These are phyloP conservation scores for Globia sparganii DNA, from an alignment of 2,888 invertebrate genomes.

Conservation along the genomic window DNA sequence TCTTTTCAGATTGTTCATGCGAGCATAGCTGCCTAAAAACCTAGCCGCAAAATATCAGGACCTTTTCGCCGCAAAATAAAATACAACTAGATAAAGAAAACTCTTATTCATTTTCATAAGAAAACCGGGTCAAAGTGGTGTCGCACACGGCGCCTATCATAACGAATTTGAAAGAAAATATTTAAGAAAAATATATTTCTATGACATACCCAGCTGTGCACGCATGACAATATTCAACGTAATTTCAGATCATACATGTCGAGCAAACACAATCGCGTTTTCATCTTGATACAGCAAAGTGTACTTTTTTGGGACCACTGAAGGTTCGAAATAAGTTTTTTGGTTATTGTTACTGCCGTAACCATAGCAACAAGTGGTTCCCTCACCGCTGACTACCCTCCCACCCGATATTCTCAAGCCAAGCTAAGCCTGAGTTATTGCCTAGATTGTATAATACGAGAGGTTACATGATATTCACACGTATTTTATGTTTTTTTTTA, in stretches of 20 bases:
- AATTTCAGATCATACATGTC: constrained; percentile 69
- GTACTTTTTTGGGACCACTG: constrained; percentile 36
- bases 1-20: background rate
- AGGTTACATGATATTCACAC: constrained; percentile 66
- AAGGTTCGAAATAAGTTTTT: constrained; percentile 58
- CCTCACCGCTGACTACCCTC: constrained; percentile 68
- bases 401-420: constrained; percentile 69
- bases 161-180: constrained; percentile 37
- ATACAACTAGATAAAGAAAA: background rate
- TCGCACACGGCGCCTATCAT: constrained; percentile 13
- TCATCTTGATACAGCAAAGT: constrained; percentile 40
- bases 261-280: constrained; percentile 58
- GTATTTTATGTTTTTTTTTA: constrained; percentile 53
- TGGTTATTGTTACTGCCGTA: constrained; percentile 69
- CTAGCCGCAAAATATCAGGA: background rate
- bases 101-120: constrained; percentile 1
- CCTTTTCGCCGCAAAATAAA: background rate
- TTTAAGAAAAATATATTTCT: constrained; percentile 46
- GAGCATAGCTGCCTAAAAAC: background rate
- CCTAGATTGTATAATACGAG: constrained; percentile 75
- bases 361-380: constrained; percentile 85
- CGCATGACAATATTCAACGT: constrained; percentile 68
- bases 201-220: constrained; percentile 58
- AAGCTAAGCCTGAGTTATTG: constrained; percentile 81
- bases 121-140: constrained; percentile 21